Conservation (phyloP, 2,113 vertebrate species). For the Ramphastos sulfuratus region DNA sequence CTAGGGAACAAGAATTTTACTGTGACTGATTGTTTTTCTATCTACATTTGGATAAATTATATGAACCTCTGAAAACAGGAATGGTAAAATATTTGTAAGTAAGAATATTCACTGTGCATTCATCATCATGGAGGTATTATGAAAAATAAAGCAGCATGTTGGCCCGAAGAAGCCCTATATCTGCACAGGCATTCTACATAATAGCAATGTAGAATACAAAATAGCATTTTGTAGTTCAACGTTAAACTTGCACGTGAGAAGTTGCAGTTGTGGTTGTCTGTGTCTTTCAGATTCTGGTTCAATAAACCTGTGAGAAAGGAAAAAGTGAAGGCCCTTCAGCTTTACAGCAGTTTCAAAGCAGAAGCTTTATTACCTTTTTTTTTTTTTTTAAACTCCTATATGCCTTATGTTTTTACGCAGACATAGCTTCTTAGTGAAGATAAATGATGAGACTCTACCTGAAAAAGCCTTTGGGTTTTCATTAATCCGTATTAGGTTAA, state of each 20-base stretch:
- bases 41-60: background rate
- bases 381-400: conserved; percentile 33
- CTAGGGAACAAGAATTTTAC: background rate
- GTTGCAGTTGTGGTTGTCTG: conserved; percentile 54
- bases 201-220: background rate
- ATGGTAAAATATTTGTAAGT: background rate
- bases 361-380: conserved; percentile 58
- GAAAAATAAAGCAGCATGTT: conserved; percentile 17
- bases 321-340: conserved; percentile 34
- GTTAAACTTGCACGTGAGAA: conserved; percentile 53
- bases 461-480: conserved; percentile 64
- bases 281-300: conserved; percentile 40
- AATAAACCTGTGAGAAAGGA: conserved; percentile 57
- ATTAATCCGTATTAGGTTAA: conserved; percentile 61
- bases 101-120: conserved; percentile 6
- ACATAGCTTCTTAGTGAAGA: conserved; percentile 46
- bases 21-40: background rate
- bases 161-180: background rate
- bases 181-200: conserved; percentile 6
- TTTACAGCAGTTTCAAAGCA: conserved; percentile 65
- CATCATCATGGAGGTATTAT: background rate
- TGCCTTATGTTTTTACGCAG: conserved; percentile 42
- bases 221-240: conserved; percentile 42
- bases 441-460: conserved; percentile 57
- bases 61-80: background rate